phyloP scores from a whole-genome alignment of 2,113 vertebrate genomes.

The Daubentonia madagascariensis region DNA sequence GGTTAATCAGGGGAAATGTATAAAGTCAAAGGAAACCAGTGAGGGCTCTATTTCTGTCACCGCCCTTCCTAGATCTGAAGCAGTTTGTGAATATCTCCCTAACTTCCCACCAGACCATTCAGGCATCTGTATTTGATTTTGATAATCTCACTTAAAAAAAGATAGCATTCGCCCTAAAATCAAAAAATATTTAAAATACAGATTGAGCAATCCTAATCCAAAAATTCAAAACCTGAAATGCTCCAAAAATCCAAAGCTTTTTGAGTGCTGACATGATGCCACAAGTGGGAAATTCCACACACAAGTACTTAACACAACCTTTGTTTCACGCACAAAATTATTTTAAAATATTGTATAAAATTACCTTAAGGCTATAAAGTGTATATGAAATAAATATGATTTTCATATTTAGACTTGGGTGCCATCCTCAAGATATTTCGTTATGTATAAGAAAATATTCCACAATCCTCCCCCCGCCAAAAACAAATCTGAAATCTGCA shows the following conservation, averaged over 20 bases:
- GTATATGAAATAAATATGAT: background rate
- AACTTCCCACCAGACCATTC: background rate
- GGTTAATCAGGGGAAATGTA: background rate
- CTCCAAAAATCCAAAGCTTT: background rate
- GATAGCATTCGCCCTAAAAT: background rate
- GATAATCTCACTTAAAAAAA: background rate
- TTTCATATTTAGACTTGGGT: background rate
- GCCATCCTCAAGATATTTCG: background rate
- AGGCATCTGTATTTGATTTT: background rate
- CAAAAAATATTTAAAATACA: background rate
- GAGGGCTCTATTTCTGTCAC: background rate
- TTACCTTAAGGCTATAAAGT: background rate
- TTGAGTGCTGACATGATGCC: background rate
- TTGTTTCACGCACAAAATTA: no score
- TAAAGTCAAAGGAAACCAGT: background rate
- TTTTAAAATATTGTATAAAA: background rate
- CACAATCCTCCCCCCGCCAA: background rate
- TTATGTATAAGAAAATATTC: background rate
- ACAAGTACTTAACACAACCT: no score
- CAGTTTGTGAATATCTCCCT: background rate
- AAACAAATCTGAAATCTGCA: background rate
- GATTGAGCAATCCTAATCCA: background rate
- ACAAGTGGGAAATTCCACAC: background rate
- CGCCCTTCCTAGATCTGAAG: background rate
- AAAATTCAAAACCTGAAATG: background rate